These are phyloP conservation scores for Venusia cambrica DNA, from an alignment of 2,888 invertebrate genomes.

Conservation along the genomic window DNA sequence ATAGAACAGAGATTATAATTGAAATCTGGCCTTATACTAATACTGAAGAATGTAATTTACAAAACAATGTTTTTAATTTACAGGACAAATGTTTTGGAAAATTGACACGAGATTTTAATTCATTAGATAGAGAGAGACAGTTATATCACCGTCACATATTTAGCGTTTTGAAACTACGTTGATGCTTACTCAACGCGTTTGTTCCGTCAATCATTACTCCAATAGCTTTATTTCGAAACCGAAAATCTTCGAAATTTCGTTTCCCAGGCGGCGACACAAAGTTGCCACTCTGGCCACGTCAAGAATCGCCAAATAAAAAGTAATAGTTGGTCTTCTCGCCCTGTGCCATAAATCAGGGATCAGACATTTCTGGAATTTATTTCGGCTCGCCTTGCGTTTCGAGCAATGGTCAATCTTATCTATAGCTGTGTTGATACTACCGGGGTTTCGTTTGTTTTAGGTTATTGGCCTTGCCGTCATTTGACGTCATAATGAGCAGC, in stretches of 20 bases:
- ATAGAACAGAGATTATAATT: too few species aligned
- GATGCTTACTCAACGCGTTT: too few species aligned
- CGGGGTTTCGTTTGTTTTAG: slow-evolving; percentile 8
- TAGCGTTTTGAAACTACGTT: too few species aligned
- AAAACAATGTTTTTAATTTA: too few species aligned
- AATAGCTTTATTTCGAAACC: slow-evolving; percentile 25
- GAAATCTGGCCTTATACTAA: too few species aligned
- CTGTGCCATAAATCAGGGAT: slow-evolving; percentile 76
- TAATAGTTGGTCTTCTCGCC: slow-evolving; percentile 68
- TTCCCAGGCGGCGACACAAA: slow-evolving; percentile 52
- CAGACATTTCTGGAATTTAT: slow-evolving; percentile 72
- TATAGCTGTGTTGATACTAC: slow-evolving; percentile 18
- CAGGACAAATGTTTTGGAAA: too few species aligned
- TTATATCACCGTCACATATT: too few species aligned
- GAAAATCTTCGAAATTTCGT: slow-evolving; percentile 43
- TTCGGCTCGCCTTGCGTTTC: slow-evolving; percentile 41
- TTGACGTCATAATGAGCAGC: too few species aligned
- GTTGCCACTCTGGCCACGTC: slow-evolving; percentile 42
- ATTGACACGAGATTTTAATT: too few species aligned
- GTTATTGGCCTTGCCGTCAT: slow-evolving; percentile 9
- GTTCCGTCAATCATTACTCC: slow-evolving; percentile 25
- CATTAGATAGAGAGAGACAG: too few species aligned
- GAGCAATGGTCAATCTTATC: slow-evolving; percentile 27
- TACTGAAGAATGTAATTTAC: too few species aligned
- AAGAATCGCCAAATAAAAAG: slow-evolving; percentile 62